Conservation (phyloP, 1,140 invertebrate genomes). For the Mactra quadrangularis region DNA sequence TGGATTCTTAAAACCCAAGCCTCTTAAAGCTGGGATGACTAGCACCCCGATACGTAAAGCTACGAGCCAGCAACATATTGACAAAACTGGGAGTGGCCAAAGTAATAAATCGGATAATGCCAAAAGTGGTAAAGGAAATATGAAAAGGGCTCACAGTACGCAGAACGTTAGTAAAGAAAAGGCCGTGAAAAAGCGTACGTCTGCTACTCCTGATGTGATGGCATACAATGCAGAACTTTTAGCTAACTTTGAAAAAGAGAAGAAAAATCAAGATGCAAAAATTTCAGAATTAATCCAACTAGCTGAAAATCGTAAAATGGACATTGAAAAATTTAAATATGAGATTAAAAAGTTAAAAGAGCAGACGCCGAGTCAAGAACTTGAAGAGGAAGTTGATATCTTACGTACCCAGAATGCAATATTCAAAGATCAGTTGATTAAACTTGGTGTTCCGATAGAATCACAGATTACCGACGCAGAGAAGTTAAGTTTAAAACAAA, state of each 20-base stretch:
- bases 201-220: constrained; percentile 82
- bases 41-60: constrained; percentile 77
- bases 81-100: constrained; percentile 67
- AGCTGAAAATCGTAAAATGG: constrained; percentile 81
- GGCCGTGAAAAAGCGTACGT: constrained; percentile 75
- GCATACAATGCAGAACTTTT: constrained; percentile 84
- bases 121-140: constrained; percentile 67
- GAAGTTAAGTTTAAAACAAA: constrained; percentile 76
- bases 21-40: constrained; percentile 62
- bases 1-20: constrained; percentile 69
- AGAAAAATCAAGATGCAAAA: constrained; percentile 79
- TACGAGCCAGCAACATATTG: constrained; percentile 80
- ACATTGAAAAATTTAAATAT: constrained; percentile 83
- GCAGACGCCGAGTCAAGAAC: constrained; percentile 71
- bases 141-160: constrained; percentile 81
- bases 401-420: constrained; percentile 79
- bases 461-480: constrained; percentile 81
- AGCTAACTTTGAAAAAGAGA: constrained; percentile 83
- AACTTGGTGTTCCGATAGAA: constrained; percentile 80
- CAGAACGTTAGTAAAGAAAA: constrained; percentile 82
- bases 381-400: constrained; percentile 78
- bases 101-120: constrained; percentile 13
- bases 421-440: constrained; percentile 78
- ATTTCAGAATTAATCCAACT: constrained; percentile 83
- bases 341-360: constrained; percentile 79